Base-by-base conservation (phyloP, 2,888 invertebrate species). In the Lasioglossum oenotherae region DNA sequence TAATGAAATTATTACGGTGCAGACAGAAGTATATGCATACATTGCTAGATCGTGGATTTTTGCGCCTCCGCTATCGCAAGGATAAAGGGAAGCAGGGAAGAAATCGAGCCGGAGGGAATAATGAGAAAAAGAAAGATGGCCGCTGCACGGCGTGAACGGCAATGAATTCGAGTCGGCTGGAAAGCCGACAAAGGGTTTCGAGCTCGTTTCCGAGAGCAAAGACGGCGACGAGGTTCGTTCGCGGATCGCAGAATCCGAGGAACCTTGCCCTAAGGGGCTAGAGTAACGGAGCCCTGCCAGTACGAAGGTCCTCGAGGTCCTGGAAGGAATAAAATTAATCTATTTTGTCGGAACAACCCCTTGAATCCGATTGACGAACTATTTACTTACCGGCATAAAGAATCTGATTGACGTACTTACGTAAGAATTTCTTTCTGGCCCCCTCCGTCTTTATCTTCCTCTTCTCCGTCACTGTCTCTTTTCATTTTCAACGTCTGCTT, bases 391-490 rank as follows among this genome's bases (percentile, higher is more conserved):
- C 89, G 92, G 92, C 91, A 92, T 92, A 92, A 93, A 93, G 93
- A 92, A 93, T 91, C 92, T 93, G 94, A 94, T 94, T 94, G 93
- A 92, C 92, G 92, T 94, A 94, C 93, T 94, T 94, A 93, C 92
- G 92, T 91, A 92, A 91, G 91, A 92, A 92, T 92, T 87, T 92
- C 82, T 78, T 82, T 69, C 60, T 27, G 38, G 67, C 67, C 80
- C 79, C 75, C 53, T 49, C 69, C 69, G 27, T 64, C 74, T 49
- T 79, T 69, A 14, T 73, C 67, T 49, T 53, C 67, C 38, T 4
- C 41, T n/a, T 71, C 44, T 78, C 60, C 92, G 81, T 76, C 81
- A 72, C 60, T n/a, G n/a, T 44, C 73, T 78, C 78, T 75, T 31
- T 72, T 74, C 67, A 35, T 72, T 73, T 60, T 78, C 74, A 27